These are phyloP conservation scores for Oreotrochilus melanogaster DNA, from an alignment of 2,113 vertebrate species.

Conservation along the genomic window DNA sequence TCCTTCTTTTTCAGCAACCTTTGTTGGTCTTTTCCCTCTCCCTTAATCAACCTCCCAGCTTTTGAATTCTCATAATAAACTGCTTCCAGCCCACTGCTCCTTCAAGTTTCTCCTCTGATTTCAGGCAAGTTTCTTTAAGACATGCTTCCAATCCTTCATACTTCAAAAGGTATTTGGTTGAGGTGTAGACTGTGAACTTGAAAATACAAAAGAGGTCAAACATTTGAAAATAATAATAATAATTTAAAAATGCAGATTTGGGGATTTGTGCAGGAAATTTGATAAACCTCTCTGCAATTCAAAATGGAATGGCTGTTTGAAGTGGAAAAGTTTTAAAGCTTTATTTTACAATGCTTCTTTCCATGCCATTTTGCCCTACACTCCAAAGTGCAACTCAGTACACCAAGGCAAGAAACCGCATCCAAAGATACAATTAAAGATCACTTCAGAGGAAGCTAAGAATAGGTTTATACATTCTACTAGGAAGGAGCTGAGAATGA, in stretches of 20 bases:
- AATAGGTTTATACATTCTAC: not conserved
- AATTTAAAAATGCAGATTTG: not conserved
- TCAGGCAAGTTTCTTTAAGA: not conserved
- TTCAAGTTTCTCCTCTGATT: not conserved
- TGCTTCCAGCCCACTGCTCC: not conserved
- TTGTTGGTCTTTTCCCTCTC: not conserved
- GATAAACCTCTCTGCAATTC: not conserved
- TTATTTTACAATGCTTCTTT: not conserved
- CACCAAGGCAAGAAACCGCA: not conserved
- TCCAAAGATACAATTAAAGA: not conserved
- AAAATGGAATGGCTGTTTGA: not conserved
- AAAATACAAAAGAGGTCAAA: not conserved
- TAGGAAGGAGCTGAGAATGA: not conserved
- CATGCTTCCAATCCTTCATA: not conserved
- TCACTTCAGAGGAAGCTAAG: not conserved
- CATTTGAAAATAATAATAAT: not conserved
- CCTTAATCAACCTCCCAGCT: not conserved
- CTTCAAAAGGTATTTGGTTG: not conserved
- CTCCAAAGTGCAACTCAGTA: not conserved
- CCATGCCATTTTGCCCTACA: not conserved
- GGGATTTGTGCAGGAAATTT: not conserved
- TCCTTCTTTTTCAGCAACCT: not conserved
- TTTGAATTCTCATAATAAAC: not conserved
- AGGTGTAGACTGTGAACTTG: fast-evolving
- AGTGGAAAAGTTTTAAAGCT: not conserved